phyloP scores from a whole-genome alignment of 2,888 invertebrate species.

The Chymomyza fuscimana region DNA sequence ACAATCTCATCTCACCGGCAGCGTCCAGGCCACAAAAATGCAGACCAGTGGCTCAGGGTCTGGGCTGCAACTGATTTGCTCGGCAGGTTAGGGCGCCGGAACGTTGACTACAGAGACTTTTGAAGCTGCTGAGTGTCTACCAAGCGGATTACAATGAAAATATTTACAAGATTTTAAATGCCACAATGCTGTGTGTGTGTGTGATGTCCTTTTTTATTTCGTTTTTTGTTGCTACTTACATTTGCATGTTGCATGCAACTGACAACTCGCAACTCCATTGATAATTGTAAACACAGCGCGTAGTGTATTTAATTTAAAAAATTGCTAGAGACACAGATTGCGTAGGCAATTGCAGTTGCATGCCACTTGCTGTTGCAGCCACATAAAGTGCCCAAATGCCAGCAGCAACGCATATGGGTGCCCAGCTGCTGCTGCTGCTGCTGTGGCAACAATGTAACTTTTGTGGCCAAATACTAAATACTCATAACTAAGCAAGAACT shows the following conservation, averaged over 20 bases:
- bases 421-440: slow-evolving; percentile 4
- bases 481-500: slow-evolving; percentile 6
- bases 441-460: slow-evolving; percentile 42
- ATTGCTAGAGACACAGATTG: not conserved
- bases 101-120: not conserved
- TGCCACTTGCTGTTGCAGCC: slow-evolving; percentile 20
- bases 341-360: slow-evolving; percentile 20
- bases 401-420: not conserved
- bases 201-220: slow-evolving; percentile 30
- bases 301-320: slow-evolving; percentile 24
- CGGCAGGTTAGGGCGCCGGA: not conserved
- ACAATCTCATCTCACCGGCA: slow-evolving; percentile 22
- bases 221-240: slow-evolving; percentile 7
- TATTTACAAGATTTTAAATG: slow-evolving; percentile 64
- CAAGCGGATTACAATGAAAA: slow-evolving; percentile 68
- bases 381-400: slow-evolving; percentile 21
- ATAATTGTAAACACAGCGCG: slow-evolving; percentile 2
- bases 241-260: slow-evolving; percentile 10
- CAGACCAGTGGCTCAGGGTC: slow-evolving; percentile 21
- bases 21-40: slow-evolving; percentile 30
- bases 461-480: slow-evolving; percentile 47
- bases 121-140: slow-evolving; percentile 36
- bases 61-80: slow-evolving; percentile 19
- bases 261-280: slow-evolving; percentile 3
- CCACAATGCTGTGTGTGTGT: not conserved